Base-by-base conservation (phyloP, 1,140 invertebrate species). In the Stegodyphus dumicola region DNA sequence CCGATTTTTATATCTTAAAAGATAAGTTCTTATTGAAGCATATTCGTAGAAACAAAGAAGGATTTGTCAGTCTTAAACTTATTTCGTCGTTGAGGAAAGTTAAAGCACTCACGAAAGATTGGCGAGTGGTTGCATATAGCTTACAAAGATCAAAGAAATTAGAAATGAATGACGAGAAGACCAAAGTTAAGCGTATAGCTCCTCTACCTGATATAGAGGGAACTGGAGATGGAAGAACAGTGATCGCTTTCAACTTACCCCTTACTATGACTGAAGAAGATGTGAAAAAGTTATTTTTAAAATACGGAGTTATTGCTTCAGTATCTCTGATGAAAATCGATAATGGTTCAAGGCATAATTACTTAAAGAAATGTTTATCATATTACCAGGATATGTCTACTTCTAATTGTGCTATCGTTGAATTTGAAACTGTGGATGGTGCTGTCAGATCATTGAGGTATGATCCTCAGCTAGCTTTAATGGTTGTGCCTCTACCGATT, bases 1-100 rank as follows among this genome's bases (percentile, higher is more conserved):
- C 96, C 77, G 96, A 98, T 90, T 95, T 94, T 33, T 97, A 97
- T 89, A 96, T 99, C 83, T 93, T 96, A 2, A 98, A 98, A 90
- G 97, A 99, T 90, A 96, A 96, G 4, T 98, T 98, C 90, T 91
- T 99, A 6, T 90, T 98, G 51, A 98, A 98, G 90, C 97, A 98
- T 90, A 96, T 98, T 6, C 93, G 95, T 53, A 92, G 97, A 49
- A 97, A 98, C 90, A 98, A 97, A 90, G 96, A 97, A 90, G 97
- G 97, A 9, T 98, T 95, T 91, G 96, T 99, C 0, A 97, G 95
- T 56, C 91, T 98, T 6, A 98, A 98, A 90, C 91, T 98, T 11
- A 73, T 88, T 64, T 70, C 87, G 2, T 87, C 86, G 0, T 91
- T 91, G 66, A 89, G 98, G 90, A 93, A 96, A 73, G 96, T 98